A percentile compares a stretch with the other conserved stretches of the same genome.
Evolutionary conservation across 35 echinoderm and acorn worm species (phyloP).

Genomic region (Ophioderma brevispina): DNA sequence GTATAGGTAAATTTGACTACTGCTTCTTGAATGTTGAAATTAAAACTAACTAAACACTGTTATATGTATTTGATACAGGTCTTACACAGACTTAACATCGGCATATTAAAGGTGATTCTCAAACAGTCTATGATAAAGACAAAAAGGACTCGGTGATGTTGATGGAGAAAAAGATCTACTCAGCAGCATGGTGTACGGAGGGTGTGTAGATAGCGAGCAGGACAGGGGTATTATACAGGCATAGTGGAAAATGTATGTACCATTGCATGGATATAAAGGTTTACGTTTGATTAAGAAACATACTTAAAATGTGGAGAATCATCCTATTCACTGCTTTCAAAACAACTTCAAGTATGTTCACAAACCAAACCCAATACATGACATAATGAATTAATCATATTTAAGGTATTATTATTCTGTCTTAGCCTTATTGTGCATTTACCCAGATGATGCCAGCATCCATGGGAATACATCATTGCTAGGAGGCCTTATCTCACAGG

Average conservation of each 20-base stretch:
- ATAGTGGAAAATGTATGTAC: conserved; percentile 41
- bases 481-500: conserved; percentile 37
- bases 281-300: too few species aligned
- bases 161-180: conserved; percentile 22
- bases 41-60: too few species aligned
- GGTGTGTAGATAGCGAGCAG: conserved; percentile 39
- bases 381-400: too few species aligned
- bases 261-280: conserved; percentile 65
- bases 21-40: too few species aligned
- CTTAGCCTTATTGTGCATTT: too few species aligned
- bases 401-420: too few species aligned
- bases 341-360: too few species aligned
- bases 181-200: conserved; percentile 66
- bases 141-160: not conserved
- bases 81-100: not conserved
- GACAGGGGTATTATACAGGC: conserved; percentile 52
- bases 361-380: too few species aligned
- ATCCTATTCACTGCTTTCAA: too few species aligned
- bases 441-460: conserved; percentile 70
- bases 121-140: conserved; percentile 4
- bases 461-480: conserved; percentile 50
- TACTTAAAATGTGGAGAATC: too few species aligned
- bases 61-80: conserved; percentile 5
- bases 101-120: conserved; percentile 9
- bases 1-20: too few species aligned